Conservation (phyloP, 2,797 vertebrate species). For the Sparus aurata region DNA sequence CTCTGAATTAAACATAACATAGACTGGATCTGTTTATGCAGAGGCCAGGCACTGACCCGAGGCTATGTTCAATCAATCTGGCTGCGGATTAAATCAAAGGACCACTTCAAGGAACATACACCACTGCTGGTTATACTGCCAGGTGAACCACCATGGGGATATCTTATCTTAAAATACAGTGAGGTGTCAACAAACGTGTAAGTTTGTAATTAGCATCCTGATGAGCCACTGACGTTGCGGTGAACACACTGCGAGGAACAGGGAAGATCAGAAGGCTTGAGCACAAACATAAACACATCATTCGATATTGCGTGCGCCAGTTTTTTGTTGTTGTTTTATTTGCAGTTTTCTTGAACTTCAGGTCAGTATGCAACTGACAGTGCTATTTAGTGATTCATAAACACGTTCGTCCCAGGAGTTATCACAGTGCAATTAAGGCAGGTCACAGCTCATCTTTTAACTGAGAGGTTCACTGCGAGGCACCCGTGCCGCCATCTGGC, state of each 20-base stretch:
- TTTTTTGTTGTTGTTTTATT: neutral
- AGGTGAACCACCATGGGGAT: constrained; percentile 64
- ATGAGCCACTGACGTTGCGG: constrained; percentile 12
- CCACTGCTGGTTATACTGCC: constrained; percentile 50
- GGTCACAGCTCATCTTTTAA: constrained; percentile 42
- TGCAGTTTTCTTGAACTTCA: neutral
- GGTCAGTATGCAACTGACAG: constrained; percentile 7
- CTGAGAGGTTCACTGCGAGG: neutral
- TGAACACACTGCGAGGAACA: constrained; percentile 6
- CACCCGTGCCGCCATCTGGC: neutral
- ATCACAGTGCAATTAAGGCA: constrained; percentile 42
- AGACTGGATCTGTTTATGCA: constrained; percentile 74
- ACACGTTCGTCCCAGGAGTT: constrained; percentile 40
- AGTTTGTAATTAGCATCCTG: constrained; percentile 63
- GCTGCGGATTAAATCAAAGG: constrained; percentile 76
- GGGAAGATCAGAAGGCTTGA: constrained; percentile 5
- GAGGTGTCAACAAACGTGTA: constrained; percentile 67
- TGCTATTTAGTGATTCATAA: constrained; percentile 51
- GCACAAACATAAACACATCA: neutral
- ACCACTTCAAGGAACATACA: constrained; percentile 59
- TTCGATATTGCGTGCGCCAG: constrained; percentile 4
- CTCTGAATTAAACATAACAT: constrained; percentile 81
- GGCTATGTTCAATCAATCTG: constrained; percentile 81
- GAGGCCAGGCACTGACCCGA: constrained; percentile 66
- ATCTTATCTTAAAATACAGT: constrained; percentile 63